phyloP scores from a whole-genome alignment of 1,140 invertebrate genomes.

The Drosophila sucinea region DNA sequence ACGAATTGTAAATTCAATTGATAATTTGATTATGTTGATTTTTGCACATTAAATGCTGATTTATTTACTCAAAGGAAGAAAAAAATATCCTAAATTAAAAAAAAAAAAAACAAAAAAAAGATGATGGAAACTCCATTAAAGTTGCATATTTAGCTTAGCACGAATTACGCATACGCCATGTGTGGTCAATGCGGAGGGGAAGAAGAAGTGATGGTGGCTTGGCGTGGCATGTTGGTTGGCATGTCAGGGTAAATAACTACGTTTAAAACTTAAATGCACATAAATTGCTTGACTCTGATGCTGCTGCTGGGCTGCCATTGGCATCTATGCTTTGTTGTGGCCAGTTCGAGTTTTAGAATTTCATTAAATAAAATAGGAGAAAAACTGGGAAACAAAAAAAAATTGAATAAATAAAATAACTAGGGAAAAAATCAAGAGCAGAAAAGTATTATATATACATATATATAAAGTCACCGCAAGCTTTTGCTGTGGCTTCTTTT shows the following conservation, averaged over 20 bases:
- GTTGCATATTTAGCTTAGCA: slow-evolving; percentile 8
- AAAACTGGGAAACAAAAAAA: background rate
- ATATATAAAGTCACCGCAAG: slow-evolving; percentile 49
- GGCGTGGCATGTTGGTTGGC: background rate
- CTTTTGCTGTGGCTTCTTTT: slow-evolving; percentile 75
- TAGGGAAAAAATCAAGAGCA: slow-evolving; percentile 21
- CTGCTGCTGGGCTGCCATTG: background rate
- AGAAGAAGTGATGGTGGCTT: too few species aligned
- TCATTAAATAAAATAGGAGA: background rate
- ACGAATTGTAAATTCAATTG: slow-evolving; percentile 49
- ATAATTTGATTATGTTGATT: slow-evolving; percentile 77
- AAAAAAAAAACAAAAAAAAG: background rate
- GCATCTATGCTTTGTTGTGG: slow-evolving; percentile 46
- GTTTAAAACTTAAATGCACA: slow-evolving; percentile 33
- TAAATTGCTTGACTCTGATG: slow-evolving; percentile 28
- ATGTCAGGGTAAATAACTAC: slow-evolving; percentile 26
- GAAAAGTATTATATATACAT: slow-evolving; percentile 36
- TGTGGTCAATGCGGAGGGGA: background rate
- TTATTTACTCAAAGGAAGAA: slow-evolving; percentile 50
- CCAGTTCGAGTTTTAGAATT: slow-evolving; percentile 14
- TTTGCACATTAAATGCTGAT: slow-evolving; percentile 65
- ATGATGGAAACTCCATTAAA: slow-evolving; percentile 5
- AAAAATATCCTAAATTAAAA: background rate
- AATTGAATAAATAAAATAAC: slow-evolving; percentile 15
- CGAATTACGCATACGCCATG: slow-evolving; percentile 37